These are phyloP conservation scores for Oryzias sinensis DNA, from an alignment of 2,797 vertebrate species.

Conservation along the genomic window DNA sequence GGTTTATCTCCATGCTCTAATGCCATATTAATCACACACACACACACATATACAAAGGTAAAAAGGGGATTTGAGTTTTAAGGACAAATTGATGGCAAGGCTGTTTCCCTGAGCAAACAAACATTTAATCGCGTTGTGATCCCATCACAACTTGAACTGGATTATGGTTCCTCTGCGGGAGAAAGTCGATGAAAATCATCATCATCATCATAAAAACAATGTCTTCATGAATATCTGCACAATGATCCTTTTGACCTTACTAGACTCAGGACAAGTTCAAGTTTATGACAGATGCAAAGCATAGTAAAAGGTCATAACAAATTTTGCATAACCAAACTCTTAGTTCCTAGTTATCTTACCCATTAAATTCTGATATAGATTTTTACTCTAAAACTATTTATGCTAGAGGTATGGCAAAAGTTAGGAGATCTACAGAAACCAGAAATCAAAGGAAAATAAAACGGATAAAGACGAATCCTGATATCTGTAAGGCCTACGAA, in stretches of 20 bases:
- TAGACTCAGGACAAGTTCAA: too few relatives aligned
- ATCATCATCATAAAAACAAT: constrained; percentile 1
- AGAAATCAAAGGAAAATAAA: too few relatives aligned
- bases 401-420: too few relatives aligned
- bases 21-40: constrained; percentile 57
- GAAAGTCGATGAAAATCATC: constrained; percentile 48
- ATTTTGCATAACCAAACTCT: too few relatives aligned
- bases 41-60: constrained; percentile 31
- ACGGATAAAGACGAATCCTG: too few relatives aligned
- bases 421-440: too few relatives aligned
- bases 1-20: constrained; percentile 67
- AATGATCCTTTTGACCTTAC: constrained; percentile 3
- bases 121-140: constrained; percentile 68
- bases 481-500: too few relatives aligned
- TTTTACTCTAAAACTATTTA: too few relatives aligned
- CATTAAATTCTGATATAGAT: too few relatives aligned
- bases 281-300: too few relatives aligned
- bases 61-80: constrained; percentile 34
- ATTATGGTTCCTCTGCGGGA: constrained; percentile 54
- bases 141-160: constrained; percentile 58
- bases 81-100: constrained; percentile 58
- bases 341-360: too few relatives aligned
- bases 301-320: too few relatives aligned
- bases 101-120: constrained; percentile 62
- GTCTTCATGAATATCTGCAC: constrained; percentile 14